These are phyloP conservation scores for Drosophila nikananu DNA, from an alignment of 1,140 invertebrate genomes.

Conservation along the genomic window DNA sequence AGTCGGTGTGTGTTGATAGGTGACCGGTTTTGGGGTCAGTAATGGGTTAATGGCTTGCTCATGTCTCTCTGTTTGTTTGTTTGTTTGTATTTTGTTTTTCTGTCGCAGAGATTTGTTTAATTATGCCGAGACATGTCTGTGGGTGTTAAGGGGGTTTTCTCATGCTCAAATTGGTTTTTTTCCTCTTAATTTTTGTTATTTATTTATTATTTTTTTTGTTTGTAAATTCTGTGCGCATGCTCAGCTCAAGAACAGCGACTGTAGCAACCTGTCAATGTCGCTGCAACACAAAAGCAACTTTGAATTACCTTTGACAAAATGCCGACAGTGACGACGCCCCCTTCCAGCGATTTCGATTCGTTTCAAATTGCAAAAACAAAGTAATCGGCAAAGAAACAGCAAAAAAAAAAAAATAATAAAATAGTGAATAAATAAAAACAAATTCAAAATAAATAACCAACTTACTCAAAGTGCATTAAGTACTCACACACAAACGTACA, in stretches of 20 bases:
- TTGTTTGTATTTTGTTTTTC: not conserved
- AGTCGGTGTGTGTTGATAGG: slow-evolving; percentile 28
- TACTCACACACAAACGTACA: slow-evolving; percentile 12
- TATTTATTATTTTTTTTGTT: not conserved
- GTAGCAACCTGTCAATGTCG: slow-evolving; percentile 55
- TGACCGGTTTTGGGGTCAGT: slow-evolving; percentile 55
- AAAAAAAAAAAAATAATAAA: slow-evolving; percentile 13
- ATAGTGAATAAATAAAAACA: slow-evolving; percentile 11
- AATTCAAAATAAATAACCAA: slow-evolving; percentile 31
- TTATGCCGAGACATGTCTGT: slow-evolving; percentile 69
- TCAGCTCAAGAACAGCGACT: slow-evolving; percentile 66
- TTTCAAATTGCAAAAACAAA: slow-evolving; percentile 66
- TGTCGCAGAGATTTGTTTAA: slow-evolving; percentile 76
- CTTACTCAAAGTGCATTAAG: slow-evolving; percentile 50
- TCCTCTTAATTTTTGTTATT: not conserved
- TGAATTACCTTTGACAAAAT: slow-evolving; percentile 61
- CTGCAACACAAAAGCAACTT: slow-evolving; percentile 47
- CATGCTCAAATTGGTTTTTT: not conserved
- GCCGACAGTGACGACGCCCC: slow-evolving; percentile 40
- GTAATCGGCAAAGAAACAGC: slow-evolving; percentile 7
- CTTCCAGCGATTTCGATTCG: slow-evolving; percentile 46
- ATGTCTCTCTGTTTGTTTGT: slow-evolving; percentile 46
- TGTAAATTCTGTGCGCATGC: slow-evolving; percentile 52
- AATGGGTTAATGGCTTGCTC: slow-evolving; percentile 61
- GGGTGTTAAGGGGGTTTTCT: slow-evolving; percentile 46